Evolutionary conservation across 2,888 invertebrate genomes (phyloP).

Genomic region (Ommatoiulus sabulosus): DNA sequence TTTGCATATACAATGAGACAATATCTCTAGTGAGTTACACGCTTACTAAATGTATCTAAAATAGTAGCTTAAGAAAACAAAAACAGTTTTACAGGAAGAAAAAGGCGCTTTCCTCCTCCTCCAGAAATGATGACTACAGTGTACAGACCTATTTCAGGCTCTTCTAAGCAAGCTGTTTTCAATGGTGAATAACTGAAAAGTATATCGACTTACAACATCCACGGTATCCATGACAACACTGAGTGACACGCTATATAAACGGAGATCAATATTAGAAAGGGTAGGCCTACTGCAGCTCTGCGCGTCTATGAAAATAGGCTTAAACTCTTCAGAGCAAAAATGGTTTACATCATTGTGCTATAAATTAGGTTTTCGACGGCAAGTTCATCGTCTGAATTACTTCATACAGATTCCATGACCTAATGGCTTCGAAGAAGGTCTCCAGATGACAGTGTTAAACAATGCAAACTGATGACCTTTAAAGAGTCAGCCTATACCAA

Average conservation of each 20-base stretch:
- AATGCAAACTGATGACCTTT: neutral
- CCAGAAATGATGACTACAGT: neutral
- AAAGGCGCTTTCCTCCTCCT: neutral
- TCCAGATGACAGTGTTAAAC: neutral
- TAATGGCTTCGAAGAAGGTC: neutral
- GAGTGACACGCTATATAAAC: constrained; percentile 40
- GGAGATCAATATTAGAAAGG: constrained; percentile 1
- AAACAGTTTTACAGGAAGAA: neutral
- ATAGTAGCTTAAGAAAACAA: neutral
- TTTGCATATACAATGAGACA: neutral
- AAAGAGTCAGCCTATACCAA: neutral
- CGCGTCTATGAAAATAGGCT: neutral
- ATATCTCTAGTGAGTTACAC: neutral
- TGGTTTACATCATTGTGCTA: neutral
- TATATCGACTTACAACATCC: constrained; percentile 43
- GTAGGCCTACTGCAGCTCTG: neutral
- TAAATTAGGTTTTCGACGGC: neutral
- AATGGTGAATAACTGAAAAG: constrained; percentile 40
- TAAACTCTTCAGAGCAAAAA: neutral
- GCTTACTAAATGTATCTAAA: neutral
- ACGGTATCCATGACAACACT: constrained; percentile 40
- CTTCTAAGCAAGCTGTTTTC: constrained; percentile 40
- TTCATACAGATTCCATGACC: neutral
- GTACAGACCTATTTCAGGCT: constrained; percentile 20
- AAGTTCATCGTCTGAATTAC: neutral